These are phyloP conservation scores for Passerina amoena DNA, from an alignment of 2,113 vertebrate species.

Conservation along the genomic window DNA sequence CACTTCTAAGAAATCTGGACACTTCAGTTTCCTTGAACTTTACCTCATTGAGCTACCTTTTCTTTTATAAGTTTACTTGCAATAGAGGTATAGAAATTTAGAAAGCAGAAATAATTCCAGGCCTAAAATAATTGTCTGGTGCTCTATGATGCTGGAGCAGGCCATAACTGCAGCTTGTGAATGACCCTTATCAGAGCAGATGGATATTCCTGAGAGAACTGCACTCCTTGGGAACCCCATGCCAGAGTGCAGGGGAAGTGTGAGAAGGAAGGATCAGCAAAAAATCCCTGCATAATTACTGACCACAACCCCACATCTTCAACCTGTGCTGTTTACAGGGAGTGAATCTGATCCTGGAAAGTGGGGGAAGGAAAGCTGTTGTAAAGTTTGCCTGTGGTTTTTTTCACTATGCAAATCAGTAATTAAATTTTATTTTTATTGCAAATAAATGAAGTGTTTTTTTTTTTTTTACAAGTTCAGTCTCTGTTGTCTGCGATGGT, in stretches of 20 bases:
- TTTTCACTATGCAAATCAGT: background rate
- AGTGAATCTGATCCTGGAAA: background rate
- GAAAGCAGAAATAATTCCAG: background rate
- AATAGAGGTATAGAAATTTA: background rate
- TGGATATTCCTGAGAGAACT: background rate
- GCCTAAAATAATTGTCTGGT: background rate
- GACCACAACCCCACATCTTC: background rate
- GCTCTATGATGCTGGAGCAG: background rate
- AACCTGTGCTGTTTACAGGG: rapidly evolving
- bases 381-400: background rate
- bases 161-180: background rate
- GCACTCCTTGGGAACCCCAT: rapidly evolving
- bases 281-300: background rate
- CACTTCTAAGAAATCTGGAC: background rate
- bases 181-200: background rate
- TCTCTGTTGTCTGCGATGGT: background rate
- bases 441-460: background rate
- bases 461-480: background rate
- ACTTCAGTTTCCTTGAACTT: background rate
- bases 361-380: rapidly evolving
- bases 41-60: background rate
- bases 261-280: background rate
- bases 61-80: background rate
- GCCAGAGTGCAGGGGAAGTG: background rate
- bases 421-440: background rate